These are phyloP conservation scores for Eledona agricola DNA, from an alignment of 2,888 invertebrate genomes.

Conservation along the genomic window DNA sequence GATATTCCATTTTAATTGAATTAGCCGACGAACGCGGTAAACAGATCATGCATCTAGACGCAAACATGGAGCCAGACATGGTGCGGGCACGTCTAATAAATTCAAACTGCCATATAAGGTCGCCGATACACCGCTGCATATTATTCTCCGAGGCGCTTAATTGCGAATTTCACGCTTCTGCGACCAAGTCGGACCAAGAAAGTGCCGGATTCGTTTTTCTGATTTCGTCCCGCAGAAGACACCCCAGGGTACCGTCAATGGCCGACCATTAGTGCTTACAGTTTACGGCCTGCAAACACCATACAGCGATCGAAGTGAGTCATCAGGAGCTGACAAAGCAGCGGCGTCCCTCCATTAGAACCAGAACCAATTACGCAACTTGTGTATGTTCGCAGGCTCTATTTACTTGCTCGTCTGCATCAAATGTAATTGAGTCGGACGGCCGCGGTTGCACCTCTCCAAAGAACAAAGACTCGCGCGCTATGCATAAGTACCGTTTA, in stretches of 20 bases:
- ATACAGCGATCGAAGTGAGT: conserved; percentile 32
- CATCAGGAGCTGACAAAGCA: conserved; percentile 38
- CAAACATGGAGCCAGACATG: conserved; percentile 25
- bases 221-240: conserved; percentile 4
- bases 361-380: conserved; percentile 36
- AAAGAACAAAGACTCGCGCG: not conserved
- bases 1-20: conserved; percentile 34
- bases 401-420: conserved; percentile 33
- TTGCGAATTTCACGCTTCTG: conserved; percentile 29
- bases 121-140: conserved; percentile 13
- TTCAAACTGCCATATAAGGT: conserved; percentile 31
- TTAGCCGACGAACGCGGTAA: conserved; percentile 33
- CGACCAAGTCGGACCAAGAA: no score
- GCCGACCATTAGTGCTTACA: conserved; percentile 26
- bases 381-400: conserved; percentile 17
- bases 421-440: conserved; percentile 28
- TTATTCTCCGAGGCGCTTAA: conserved; percentile 26
- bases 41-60: conserved; percentile 37
- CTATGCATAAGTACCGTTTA: conserved; percentile 50
- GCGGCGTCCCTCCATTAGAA: conserved; percentile 37
- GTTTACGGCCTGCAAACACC: conserved; percentile 33
- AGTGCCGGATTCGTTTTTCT: no score
- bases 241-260: conserved; percentile 23
- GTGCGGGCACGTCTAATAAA: conserved; percentile 29
- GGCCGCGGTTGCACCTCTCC: conserved; percentile 14